These are phyloP conservation scores for Chionoecetes opilio DNA, from an alignment of 1,140 invertebrate genomes.

Conservation along the genomic window DNA sequence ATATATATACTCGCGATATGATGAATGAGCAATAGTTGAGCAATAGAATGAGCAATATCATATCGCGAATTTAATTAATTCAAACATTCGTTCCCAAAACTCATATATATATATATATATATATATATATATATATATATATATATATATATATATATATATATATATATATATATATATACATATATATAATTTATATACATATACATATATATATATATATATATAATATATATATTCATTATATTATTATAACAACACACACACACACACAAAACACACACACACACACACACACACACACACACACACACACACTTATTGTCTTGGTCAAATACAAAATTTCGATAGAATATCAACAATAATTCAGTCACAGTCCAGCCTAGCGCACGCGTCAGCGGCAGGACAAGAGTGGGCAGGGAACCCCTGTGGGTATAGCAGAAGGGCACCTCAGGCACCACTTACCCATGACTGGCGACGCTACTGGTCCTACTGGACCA, in stretches of 20 bases:
- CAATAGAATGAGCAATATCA: too few species aligned
- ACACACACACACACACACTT: constrained; percentile 6
- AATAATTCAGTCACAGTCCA: not conserved
- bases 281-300: constrained; percentile 28
- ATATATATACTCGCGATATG: too few species aligned
- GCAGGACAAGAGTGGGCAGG: not conserved
- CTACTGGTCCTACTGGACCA: constrained; percentile 57
- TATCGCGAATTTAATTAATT: too few species aligned
- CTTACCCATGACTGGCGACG: constrained; percentile 56
- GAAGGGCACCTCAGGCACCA: not conserved
- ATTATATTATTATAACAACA: too few species aligned
- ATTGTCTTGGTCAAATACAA: not conserved
- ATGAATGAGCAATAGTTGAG: too few species aligned
- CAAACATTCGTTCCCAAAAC: too few species aligned
- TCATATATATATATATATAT: not conserved
- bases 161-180: constrained; percentile 60
- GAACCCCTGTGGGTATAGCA: not conserved
- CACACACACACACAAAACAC: too few species aligned
- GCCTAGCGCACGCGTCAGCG: too few species aligned
- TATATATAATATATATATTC: too few species aligned
- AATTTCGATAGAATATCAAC: not conserved
- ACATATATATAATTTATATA: constrained; percentile 28
- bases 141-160: constrained; percentile 41
- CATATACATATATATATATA: not conserved
- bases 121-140: constrained; percentile 15